Base-by-base conservation (phyloP, 1,140 invertebrate species). In the Leptinotarsa defecta region DNA sequence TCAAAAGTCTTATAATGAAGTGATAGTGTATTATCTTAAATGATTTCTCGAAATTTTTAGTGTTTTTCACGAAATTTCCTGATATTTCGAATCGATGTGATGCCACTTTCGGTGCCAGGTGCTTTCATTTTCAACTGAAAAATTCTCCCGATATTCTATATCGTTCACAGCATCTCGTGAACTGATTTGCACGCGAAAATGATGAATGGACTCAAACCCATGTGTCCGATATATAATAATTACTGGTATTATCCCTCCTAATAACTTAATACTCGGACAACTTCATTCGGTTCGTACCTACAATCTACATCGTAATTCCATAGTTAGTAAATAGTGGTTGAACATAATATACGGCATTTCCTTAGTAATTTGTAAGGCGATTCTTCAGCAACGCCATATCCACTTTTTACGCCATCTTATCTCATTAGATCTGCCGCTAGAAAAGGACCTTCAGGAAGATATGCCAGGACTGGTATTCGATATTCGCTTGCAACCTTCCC, bases 331-430 rank as follows among this genome's bases (percentile, higher is more conserved):
- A 57, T 57, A 19, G 52, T 57, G 52, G 15, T 57, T 57, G 3
- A 57, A 57, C 52, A 57, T 57, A 57, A 57, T 57, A 57, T 57
- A 57, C n/a, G 52, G 52, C 52, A 57, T 57, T 57, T 57, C 52
- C 52, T 57, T 19, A 57, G 52, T 57, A 57, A 57, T 57, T 57
- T 57, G 52, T 57, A 57, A 15, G 15, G 52, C 52, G n/a, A 57
- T 57, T 57, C 52, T 19, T 17, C 5, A 57, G 17, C 15, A 57
- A 57, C 52, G 52, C 52, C 15, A 57, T 17, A 57, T 57, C 52
- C 52, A 15, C 15, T 57, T 57, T 57, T 17, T 17, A 57, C 15
- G 52, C 52, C 52, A 57, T 57, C n/a, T 17, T 57, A 57, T 57
- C 52, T 57, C 17, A 57, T 57, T 57, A 57, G 52, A 57, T 57